Evolutionary conservation across 2,888 invertebrate species (phyloP).

Genomic region (Acleris laterana): DNA sequence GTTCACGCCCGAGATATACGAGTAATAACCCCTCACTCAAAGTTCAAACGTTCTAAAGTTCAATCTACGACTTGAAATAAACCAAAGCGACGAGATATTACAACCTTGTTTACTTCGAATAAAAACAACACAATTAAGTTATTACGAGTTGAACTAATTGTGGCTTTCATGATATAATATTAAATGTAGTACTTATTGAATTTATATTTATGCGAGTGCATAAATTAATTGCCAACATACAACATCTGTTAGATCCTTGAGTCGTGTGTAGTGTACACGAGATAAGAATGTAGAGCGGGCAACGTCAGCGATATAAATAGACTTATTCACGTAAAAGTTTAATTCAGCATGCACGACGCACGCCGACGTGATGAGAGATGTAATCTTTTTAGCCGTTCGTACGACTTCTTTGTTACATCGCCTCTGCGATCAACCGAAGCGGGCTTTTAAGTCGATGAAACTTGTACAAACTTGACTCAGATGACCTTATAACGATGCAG

Average conservation of each 20-base stretch:
- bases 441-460: not conserved
- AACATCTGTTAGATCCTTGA: constrained; percentile 66
- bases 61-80: not conserved
- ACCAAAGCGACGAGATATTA: constrained; percentile 20
- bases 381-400: constrained; percentile 17
- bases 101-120: constrained; percentile 20
- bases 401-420: constrained; percentile 11
- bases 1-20: constrained; percentile 1
- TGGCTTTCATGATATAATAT: constrained; percentile 31
- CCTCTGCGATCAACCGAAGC: not conserved
- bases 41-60: constrained; percentile 1
- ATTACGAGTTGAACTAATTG: constrained; percentile 18
- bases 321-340: constrained; percentile 72
- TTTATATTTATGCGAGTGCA: constrained; percentile 26
- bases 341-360: constrained; percentile 64
- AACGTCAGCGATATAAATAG: constrained; percentile 82
- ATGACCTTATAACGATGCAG: not conserved
- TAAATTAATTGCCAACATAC: constrained; percentile 26
- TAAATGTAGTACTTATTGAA: constrained; percentile 17
- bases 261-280: constrained; percentile 57
- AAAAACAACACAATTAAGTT: constrained; percentile 22
- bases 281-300: constrained; percentile 79
- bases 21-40: not conserved
- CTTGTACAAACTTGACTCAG: not conserved
- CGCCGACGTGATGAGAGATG: constrained; percentile 42